Conservation (phyloP, 2,113 vertebrate genomes). For the Paraplagusia blochii region DNA sequence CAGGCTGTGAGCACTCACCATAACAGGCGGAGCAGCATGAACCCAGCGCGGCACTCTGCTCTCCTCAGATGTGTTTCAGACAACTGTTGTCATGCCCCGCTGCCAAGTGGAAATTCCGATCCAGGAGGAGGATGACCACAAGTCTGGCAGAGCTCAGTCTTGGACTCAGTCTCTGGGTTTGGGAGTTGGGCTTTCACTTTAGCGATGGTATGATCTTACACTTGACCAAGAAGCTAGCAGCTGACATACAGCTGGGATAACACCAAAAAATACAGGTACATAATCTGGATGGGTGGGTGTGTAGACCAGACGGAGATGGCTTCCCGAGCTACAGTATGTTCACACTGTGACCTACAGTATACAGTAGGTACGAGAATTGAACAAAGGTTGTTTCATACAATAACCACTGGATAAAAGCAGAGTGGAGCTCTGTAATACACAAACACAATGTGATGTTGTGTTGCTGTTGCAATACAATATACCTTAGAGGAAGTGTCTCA, state of each 20-base stretch:
- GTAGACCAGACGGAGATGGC: no score
- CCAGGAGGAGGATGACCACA: conserved; percentile 48
- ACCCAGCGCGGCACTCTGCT: conserved; percentile 10
- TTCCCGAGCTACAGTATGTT: no score
- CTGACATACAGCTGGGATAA: not conserved
- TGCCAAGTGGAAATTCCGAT: conserved; percentile 66
- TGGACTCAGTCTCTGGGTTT: conserved; percentile 3
- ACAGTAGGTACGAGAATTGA: no score
- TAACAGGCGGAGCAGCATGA: conserved; percentile 18
- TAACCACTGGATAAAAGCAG: no score
- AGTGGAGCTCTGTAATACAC: no score
- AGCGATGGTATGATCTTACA: conserved; percentile 4
- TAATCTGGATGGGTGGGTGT: no score
- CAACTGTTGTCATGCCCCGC: conserved; percentile 25
- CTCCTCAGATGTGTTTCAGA: conserved; percentile 25
- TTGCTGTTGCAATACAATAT: no score
- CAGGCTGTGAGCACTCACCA: not conserved
- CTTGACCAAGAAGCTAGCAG: not conserved
- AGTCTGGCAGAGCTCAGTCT: conserved; percentile 28
- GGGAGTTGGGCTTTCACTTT: conserved; percentile 35
- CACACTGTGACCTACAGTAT: no score
- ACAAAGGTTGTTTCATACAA: no score
- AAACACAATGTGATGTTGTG: no score
- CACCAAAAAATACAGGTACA: no score
- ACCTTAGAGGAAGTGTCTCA: no score